Percentiles rank a stretch among this genome's conserved stretches.
phyloP scores from a whole-genome alignment of 2,113 vertebrate genomes.

The Caloenas nicobarica region DNA sequence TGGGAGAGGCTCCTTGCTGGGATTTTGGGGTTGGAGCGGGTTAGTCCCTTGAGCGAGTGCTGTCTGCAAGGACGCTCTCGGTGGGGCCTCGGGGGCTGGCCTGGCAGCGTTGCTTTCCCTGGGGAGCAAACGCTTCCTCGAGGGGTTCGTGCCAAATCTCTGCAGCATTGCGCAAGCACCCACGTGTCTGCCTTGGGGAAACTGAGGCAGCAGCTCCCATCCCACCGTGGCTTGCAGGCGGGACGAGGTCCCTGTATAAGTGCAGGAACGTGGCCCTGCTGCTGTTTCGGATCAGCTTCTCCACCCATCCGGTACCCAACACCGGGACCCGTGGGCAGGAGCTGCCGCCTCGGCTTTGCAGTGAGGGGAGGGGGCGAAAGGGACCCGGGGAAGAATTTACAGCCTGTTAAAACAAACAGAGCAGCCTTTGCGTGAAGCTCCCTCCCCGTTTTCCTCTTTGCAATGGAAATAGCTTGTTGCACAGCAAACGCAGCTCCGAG shows the following conservation, averaged over 20 bases:
- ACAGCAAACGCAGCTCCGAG: neutral
- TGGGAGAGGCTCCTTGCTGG: neutral
- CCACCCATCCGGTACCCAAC: accelerated
- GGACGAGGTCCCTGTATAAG: accelerated
- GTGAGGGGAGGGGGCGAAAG: accelerated
- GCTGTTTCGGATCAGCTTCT: neutral
- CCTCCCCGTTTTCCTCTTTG: neutral
- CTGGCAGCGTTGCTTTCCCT: neutral
- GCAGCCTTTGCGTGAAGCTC: neutral
- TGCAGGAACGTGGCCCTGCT: accelerated
- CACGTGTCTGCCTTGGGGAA: accelerated
- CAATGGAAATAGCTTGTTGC: neutral
- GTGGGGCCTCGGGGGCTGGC: accelerated
- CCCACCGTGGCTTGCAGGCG: neutral
- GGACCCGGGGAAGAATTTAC: neutral
- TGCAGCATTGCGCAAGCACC: accelerated
- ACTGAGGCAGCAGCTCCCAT: neutral
- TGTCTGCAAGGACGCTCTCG: neutral
- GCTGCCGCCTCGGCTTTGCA: accelerated
- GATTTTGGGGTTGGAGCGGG: neutral
- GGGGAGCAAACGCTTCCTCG: neutral
- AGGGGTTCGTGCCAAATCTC: neutral
- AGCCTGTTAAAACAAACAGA: neutral
- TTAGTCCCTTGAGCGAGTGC: neutral
- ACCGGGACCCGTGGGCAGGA: neutral